Evolutionary conservation across 2,888 invertebrate species (phyloP), one percentile per base, ranked within the genome.

Genomic region (Chalcosyrphus nemorum): DNA sequence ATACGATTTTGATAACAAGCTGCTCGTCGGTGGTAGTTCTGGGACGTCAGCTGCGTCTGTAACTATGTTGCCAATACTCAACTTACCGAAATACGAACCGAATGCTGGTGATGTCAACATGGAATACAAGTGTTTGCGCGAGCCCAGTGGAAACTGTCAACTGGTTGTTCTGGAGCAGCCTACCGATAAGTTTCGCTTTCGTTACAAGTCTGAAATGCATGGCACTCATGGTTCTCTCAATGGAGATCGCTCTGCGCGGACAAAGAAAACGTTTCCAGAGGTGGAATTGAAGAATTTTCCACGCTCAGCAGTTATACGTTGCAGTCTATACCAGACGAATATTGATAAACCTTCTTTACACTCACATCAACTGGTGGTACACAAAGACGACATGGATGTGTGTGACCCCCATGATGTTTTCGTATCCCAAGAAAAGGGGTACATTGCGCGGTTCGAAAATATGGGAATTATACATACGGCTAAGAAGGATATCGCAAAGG

Each of bases 401-500:
- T 94, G 95, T 77, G 95, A 95, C 87, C 95, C 95, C 24, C 95
- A 95, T 87, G 93, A 94, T 76, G 91, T 93, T 11, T 88, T 89
- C 24, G 93, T 96, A 17, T 92, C 91, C 86, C 92, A 88, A 86
- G 93, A 92, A 86, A 93, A 89, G 88, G 94, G 93, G 81, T 95
- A 94, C 88, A 93, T 92, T 86, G 95, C 95, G 0, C 93, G 96
- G 72, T 97, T 97, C 89, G 94, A 94, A 65, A 95, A 95, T 41
- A 95, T 97, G 94, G 96, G 96, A 2, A 96, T 97, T 17, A 96
- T 97, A 86, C 96, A 97, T 88, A 96, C 96, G 0, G 96, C 96
- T 0, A 96, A 95, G 88, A 96, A 96, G 89, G 93, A 95, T 88
- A 94, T 97, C 1, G 92, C 94, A 0, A 92, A 93, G 0, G 94